Conservation (phyloP, 2,797 vertebrate genomes). For the Scyliorhinus canicula region DNA sequence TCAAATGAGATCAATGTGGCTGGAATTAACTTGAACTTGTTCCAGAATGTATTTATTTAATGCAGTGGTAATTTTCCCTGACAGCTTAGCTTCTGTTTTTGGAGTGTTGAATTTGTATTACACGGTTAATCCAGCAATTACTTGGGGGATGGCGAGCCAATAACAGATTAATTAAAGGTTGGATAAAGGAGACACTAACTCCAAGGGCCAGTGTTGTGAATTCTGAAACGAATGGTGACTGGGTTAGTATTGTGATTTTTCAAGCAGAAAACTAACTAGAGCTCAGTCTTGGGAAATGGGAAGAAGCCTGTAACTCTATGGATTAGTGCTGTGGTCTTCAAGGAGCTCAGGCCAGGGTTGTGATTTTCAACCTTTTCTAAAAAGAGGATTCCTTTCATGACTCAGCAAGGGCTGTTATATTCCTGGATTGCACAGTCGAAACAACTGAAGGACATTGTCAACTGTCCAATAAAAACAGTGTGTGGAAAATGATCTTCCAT, state of each 20-base stretch:
- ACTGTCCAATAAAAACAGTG: neutral
- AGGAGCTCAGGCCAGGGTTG: neutral
- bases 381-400: neutral
- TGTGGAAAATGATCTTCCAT: neutral
- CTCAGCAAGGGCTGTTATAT: neutral
- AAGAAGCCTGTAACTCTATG: neutral
- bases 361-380: neutral
- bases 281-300: neutral
- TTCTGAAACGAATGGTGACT: neutral
- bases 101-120: slow-evolving; percentile 9
- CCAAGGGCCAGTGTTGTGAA: neutral
- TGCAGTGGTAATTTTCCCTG: slow-evolving; percentile 46
- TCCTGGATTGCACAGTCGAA: neutral
- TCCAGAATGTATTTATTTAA: slow-evolving; percentile 54
- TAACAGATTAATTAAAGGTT: neutral
- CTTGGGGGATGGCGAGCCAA: neutral
- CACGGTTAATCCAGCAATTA: slow-evolving; percentile 19
- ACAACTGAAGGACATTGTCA: neutral
- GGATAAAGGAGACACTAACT: slow-evolving; percentile 13
- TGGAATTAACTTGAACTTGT: slow-evolving; percentile 71
- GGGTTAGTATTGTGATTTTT: neutral
- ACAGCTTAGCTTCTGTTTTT: slow-evolving; percentile 50
- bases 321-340: neutral
- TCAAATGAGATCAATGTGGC: slow-evolving; percentile 70
- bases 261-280: neutral